Evolutionary conservation across 2,797 vertebrate species (phyloP), one percentile per base, ranked within the genome.

Genomic region (Enteromius afrohamiltoni): DNA sequence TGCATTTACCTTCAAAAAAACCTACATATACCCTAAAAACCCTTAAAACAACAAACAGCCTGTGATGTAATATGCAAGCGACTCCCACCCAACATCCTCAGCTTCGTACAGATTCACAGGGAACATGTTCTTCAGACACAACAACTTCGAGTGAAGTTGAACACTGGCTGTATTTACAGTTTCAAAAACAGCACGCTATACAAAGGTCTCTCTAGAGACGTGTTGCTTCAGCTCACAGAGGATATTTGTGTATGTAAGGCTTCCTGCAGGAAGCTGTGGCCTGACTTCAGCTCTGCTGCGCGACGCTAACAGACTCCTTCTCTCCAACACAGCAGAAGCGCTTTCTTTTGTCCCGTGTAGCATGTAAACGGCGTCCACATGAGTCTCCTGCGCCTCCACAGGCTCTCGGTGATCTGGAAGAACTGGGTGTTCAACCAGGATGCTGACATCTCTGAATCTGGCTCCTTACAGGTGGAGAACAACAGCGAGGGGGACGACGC

Each of bases 401-500:
- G 94, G 84, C 92, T 97, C 47, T 97, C 95, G 3, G 69, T 87
- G 83, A 87, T 96, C 87, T 97, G 96, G 96, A 96, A 95, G 93
- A 96, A 92, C 90, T 97, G 96, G 96, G 93, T 96, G 90, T 97
- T 96, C 93, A 97, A 96, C 93, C 95, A 97, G 90, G 94, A 97
- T 83, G 91, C 91, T 81, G 90, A 93, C 2, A 4, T 42, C 42
- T 60, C 62, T 86, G 53, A 77, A 16, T 11, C 69, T 83, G 84
- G 73, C 75, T 92, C 95, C 34, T 97, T 96, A 89, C 97, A 99
- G 97, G 97, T 98, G 95, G 96, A 98, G 90, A 97, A 98, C 91
- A 89, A 94, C 80, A 96, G 95, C 77, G 96, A 65, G 45, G 51
- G 62, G 5, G 58, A 78, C 26, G 37, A 16, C 2, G 74, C n/a